Evolutionary conservation across 2,888 invertebrate genomes (phyloP).

Genomic region (Lithophane leautieri): DNA sequence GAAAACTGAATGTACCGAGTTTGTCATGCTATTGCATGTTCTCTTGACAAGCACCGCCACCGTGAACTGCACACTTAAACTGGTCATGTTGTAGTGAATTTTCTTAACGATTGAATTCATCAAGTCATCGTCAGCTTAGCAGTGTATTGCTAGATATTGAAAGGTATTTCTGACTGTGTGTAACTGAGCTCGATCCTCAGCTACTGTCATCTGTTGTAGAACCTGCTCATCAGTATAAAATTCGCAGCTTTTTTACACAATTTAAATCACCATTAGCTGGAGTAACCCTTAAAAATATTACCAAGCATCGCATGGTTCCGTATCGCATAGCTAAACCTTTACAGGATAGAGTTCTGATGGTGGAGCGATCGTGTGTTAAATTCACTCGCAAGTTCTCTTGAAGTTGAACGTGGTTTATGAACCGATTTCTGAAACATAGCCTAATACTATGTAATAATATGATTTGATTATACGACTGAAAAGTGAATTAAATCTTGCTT

Average conservation of each 20-base stretch:
- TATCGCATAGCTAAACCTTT: not conserved
- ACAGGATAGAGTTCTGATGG: not conserved
- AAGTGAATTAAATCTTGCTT: not conserved
- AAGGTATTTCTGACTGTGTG: not conserved
- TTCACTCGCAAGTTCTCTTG: conserved; percentile 36
- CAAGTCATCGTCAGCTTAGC: not conserved
- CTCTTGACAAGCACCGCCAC: no score
- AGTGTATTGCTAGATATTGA: no score
- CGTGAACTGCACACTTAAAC: no score
- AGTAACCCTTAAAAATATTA: not conserved
- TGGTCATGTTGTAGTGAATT: not conserved
- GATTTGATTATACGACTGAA: not conserved
- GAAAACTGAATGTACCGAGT: no score
- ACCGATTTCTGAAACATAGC: conserved; percentile 18
- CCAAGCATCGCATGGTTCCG: not conserved
- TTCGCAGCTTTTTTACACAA: not conserved
- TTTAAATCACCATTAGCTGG: not conserved
- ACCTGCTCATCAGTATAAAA: not conserved
- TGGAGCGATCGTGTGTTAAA: conserved; percentile 36
- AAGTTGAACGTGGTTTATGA: conserved; percentile 22
- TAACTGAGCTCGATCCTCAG: not conserved
- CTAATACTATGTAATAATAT: not conserved
- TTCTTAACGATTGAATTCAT: not conserved
- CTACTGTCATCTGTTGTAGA: not conserved
- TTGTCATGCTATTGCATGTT: no score